Evolutionary conservation across 2,888 invertebrate genomes (phyloP), one percentile per base, ranked within the genome.

Genomic region (Oscheius sp.): DNA sequence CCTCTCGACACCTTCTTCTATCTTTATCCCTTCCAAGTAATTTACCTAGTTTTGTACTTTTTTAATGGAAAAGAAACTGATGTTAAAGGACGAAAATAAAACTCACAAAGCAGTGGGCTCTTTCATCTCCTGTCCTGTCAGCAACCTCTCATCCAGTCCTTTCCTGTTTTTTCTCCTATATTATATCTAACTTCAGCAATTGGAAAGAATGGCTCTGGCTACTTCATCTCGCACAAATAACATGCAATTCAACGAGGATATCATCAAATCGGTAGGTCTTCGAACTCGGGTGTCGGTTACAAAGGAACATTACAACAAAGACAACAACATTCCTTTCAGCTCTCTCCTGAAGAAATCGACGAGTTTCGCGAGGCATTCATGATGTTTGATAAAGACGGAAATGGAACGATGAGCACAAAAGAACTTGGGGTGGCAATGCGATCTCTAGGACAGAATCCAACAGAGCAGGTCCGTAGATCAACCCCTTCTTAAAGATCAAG

Each of bases 381-480:
- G 85, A 83, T 85, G 83, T 85, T 85, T 67, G 85, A 85, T 68
- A 85, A 85, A 67, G 85, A 85, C 73, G 83, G 84, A n/a, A 84
- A 81, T 68, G 85, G 85, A 24, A 86, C 85, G n/a, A 85, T 85
- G 33, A 83, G 84, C 26, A 85, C 84, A 4, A 86, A 85, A 64
- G 85, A 85, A 70, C 77, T 85, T 76, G 85, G 85, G 51, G 82
- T 85, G n/a, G 85, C 85, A 17, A 85, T 85, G 85, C 75, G 85
- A 17, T 80, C 80, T 36, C 73, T 85, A 26, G 85, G 85, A n/a
- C 85, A 85, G 75, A 85, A 85, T 59, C 85, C 85, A 12, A 85
- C 85, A 0, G 85, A 85, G 65, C 82, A 84, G 67, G 78, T 78
- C 28, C 41, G 72, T 32, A 26, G 14, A 49, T 24, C 24, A 20